Percentiles rank a stretch among this genome's conserved stretches.
phyloP scores from a whole-genome alignment of 2,888 invertebrate genomes.

The Caenorhabditis sp. region DNA sequence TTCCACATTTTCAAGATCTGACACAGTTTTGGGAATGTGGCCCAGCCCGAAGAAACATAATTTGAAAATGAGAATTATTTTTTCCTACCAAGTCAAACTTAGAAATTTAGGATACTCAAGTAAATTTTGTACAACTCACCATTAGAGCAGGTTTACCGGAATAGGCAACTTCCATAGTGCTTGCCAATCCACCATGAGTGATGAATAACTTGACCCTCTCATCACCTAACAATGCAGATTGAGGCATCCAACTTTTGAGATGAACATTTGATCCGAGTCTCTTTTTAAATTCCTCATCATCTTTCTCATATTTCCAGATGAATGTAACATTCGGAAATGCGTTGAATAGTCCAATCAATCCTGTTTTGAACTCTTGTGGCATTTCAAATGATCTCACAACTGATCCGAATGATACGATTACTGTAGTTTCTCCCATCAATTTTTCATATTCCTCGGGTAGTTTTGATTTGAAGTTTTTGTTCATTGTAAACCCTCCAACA shows the following conservation, averaged over 20 bases:
- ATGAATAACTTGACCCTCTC: conserved; percentile 14
- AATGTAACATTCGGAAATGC: conserved; percentile 25
- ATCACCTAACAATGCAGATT: conserved; percentile 17
- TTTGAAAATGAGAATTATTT: no score
- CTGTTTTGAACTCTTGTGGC: conserved; percentile 20
- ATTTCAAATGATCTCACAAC: conserved; percentile 27
- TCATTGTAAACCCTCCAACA: conserved; percentile 15
- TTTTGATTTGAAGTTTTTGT: neutral
- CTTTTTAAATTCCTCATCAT: conserved; percentile 13
- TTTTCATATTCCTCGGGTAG: conserved; percentile 17
- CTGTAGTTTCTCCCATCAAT: conserved; percentile 24
- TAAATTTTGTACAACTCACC: conserved; percentile 4
- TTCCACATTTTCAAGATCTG: conserved; percentile 18
- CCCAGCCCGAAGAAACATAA: no score
- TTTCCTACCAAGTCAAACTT: no score
- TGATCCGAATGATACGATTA: conserved; percentile 33
- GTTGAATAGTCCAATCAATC: conserved; percentile 12
- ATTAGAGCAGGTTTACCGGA: conserved; percentile 25
- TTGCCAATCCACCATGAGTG: conserved; percentile 33
- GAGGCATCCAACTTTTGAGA: conserved; percentile 32
- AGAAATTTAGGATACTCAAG: no score
- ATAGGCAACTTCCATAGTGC: conserved; percentile 25
- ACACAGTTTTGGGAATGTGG: no score
- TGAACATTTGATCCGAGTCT: conserved; percentile 19
- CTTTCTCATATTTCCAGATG: conserved; percentile 40